Evolutionary conservation across 1,140 invertebrate genomes (phyloP), one percentile per base, ranked within the genome.

Genomic region (Panonychus citri): DNA sequence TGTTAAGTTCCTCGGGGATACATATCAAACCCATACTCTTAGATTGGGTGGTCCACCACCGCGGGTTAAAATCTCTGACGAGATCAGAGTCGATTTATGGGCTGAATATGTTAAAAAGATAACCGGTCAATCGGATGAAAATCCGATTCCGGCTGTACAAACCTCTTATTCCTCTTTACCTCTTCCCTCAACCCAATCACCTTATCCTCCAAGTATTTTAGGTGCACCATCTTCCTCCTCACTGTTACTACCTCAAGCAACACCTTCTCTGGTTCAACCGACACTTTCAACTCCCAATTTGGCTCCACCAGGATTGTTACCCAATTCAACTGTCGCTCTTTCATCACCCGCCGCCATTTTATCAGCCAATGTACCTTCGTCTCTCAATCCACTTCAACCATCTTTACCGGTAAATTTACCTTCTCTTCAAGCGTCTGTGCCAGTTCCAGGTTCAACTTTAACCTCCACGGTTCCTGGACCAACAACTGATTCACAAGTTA

Each of bases 41-140:
- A 73, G 85, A 34, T 69, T 96, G 3, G 81, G 81, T 0, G 80
- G 81, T 0, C 69, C 90, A 53, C 83, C 88, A 0, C 77, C 79
- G 53, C 79, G 81, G 56, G 73, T 77, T 15, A 69, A 73, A 54
- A 67, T 78, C 37, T 71, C 74, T 30, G 67, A 70, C 19, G 64
- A 67, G 19, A 62, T 64, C 19, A 56, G 59, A 30, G 59, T 55
- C 54, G 42, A 62, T 52, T 55, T 58, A 34, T 59, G 57, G 27
- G n/a, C 17, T 21, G 52, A 54, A 37, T 28, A 56, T 25, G 28
- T 58, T 30, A 17, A 50, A 19, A 25, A 42, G 40, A 55, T 56
- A 7, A 51, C 49, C 10, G 17, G 17, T 26, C 25, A 27, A 34
- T 34, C 30, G 12, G 30, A 34, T 34, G 30, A 34, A 34, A 34